These are phyloP conservation scores for Cephus sareptanus DNA, from an alignment of 2,888 invertebrate genomes.

Conservation along the genomic window DNA sequence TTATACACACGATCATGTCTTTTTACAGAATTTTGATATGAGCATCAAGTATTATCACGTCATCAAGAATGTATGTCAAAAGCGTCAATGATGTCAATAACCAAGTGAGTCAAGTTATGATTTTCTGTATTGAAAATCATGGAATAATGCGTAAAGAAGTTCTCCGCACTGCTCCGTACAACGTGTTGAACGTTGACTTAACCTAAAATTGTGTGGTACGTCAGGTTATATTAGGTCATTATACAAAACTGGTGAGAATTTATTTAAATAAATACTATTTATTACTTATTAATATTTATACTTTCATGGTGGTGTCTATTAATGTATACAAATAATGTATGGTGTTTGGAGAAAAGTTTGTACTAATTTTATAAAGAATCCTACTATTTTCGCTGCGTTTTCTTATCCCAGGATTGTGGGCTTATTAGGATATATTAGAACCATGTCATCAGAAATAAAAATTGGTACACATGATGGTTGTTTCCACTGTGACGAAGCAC, in stretches of 20 bases:
- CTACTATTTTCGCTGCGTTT: neutral
- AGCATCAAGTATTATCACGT: neutral
- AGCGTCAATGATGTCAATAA: too few species aligned
- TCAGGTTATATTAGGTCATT: neutral
- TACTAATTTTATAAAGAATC: neutral
- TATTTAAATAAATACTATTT: neutral
- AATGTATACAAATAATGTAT: neutral
- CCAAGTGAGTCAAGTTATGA: too few species aligned
- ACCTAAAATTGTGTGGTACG: neutral
- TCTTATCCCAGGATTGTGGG: neutral
- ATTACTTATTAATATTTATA: neutral
- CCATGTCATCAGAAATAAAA: slow-evolving; percentile 51
- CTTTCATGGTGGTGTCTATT: neutral
- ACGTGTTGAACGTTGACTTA: neutral
- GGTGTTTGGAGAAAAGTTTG: neutral
- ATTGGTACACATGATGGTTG: slow-evolving; percentile 85
- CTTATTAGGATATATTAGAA: slow-evolving; percentile 1
- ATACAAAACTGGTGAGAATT: neutral
- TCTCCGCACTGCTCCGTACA: too few species aligned
- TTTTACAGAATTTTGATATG: neutral
- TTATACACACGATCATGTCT: neutral
- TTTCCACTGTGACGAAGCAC: slow-evolving; percentile 94
- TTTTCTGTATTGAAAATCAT: too few species aligned
- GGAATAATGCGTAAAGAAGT: too few species aligned
- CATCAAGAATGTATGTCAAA: neutral